phyloP scores from a whole-genome alignment of 2,888 invertebrate species.

The Eumacrocentrus americanus region DNA sequence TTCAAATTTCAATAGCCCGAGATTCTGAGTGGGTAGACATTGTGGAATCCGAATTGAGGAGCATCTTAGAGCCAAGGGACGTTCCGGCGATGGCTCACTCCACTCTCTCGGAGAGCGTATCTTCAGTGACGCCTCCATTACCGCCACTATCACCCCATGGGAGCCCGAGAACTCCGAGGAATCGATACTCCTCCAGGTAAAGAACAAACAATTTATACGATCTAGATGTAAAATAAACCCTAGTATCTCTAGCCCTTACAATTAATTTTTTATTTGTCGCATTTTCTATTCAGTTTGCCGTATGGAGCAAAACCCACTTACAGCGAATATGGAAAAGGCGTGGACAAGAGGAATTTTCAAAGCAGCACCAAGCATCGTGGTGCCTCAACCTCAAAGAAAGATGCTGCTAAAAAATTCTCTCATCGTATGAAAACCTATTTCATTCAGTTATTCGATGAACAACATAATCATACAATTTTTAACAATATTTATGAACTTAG shows the following conservation, averaged over 20 bases:
- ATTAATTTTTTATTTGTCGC: conserved; percentile 14
- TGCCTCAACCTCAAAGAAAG: conserved; percentile 54
- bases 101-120: conserved; percentile 70
- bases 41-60: conserved; percentile 79
- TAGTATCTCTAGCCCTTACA: background rate
- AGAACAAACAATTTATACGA: no score
- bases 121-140: conserved; percentile 78
- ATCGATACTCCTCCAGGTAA: conserved; percentile 58
- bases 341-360: conserved; percentile 55
- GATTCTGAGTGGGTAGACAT: conserved; percentile 84
- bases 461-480: background rate
- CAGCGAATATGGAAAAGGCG: conserved; percentile 62
- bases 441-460: background rate
- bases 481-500: conserved; percentile 57
- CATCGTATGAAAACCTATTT: conserved; percentile 46
- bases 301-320: conserved; percentile 69
- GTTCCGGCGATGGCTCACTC: conserved; percentile 73
- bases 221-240: no score
- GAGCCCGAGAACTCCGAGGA: conserved; percentile 56
- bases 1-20: conserved; percentile 58
- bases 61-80: conserved; percentile 77
- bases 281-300: conserved; percentile 65
- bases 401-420: conserved; percentile 55
- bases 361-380: conserved; percentile 52
- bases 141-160: conserved; percentile 77